Evolutionary conservation across 1,140 invertebrate species (phyloP).

Genomic region (Hycleus cichorii): DNA sequence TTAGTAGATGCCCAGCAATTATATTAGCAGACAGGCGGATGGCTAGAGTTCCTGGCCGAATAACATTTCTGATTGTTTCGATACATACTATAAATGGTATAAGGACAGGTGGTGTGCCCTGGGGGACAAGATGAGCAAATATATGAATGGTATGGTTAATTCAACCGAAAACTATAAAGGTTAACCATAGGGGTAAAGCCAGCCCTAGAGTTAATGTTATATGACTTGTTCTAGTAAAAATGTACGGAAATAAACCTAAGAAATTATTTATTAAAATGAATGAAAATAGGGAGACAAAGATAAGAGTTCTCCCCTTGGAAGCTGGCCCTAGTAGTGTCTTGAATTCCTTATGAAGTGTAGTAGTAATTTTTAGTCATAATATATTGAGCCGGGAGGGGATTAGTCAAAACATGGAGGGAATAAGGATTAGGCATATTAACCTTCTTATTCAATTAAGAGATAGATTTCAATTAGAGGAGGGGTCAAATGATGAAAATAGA

Average conservation of each 20-base stretch:
- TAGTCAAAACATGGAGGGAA: slow-evolving; percentile 44
- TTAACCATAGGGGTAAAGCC: slow-evolving; percentile 52
- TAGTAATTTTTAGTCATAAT: slow-evolving; percentile 42
- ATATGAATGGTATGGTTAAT: slow-evolving; percentile 46
- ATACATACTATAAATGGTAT: slow-evolving; percentile 51
- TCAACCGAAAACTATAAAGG: slow-evolving; percentile 52
- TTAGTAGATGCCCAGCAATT: slow-evolving; percentile 58
- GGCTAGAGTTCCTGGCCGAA: slow-evolving; percentile 55
- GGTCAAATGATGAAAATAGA: slow-evolving; percentile 50
- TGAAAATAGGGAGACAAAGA: slow-evolving; percentile 49
- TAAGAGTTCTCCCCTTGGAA: slow-evolving; percentile 42
- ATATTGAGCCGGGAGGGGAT: slow-evolving; percentile 43
- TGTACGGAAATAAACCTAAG: slow-evolving; percentile 57
- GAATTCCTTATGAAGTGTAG: slow-evolving; percentile 45
- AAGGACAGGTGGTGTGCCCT: slow-evolving; percentile 48
- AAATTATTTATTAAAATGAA: slow-evolving; percentile 56
- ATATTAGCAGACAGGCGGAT: slow-evolving; percentile 60
- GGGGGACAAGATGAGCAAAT: slow-evolving; percentile 54
- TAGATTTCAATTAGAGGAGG: slow-evolving; percentile 40
- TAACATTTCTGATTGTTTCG: slow-evolving; percentile 53
- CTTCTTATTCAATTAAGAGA: slow-evolving; percentile 50
- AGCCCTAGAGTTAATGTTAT: slow-evolving; percentile 48
- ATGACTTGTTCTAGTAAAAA: slow-evolving; percentile 57
- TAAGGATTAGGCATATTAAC: slow-evolving; percentile 43
- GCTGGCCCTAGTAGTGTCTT: slow-evolving; percentile 43